Conservation (phyloP, 2,797 vertebrate species). For the Gallinago nigripennis region DNA sequence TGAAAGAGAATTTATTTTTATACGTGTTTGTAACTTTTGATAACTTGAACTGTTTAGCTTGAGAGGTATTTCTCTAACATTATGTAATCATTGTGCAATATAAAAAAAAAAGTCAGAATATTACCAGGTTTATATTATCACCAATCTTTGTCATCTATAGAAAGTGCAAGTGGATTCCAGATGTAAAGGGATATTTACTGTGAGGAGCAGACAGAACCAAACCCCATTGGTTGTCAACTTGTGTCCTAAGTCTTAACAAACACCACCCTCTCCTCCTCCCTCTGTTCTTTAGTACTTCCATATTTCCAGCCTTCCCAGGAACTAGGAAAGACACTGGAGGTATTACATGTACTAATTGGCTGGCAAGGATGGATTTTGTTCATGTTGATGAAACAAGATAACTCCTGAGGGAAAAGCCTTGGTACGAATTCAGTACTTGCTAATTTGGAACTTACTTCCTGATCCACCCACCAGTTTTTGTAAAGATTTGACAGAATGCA, state of each 20-base stretch:
- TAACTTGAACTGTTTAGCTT: not conserved
- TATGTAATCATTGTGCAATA: not conserved
- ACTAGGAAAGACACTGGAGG: not conserved
- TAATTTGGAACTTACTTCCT: not conserved
- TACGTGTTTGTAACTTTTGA: not conserved
- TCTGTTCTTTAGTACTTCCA: not conserved
- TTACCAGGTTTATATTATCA: not conserved
- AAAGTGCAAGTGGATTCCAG: not conserved
- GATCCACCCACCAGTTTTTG: not conserved
- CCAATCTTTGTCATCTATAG: not conserved
- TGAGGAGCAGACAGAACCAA: not conserved
- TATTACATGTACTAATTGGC: not conserved
- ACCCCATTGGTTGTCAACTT: not conserved
- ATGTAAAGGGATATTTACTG: not conserved
- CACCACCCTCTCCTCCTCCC: not conserved
- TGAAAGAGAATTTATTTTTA: not conserved
- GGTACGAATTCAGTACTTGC: not conserved
- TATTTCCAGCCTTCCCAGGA: not conserved
- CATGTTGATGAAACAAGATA: accelerated
- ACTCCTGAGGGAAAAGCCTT: not conserved
- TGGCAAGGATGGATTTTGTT: not conserved
- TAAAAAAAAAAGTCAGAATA: not conserved
- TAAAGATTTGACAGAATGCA: not conserved
- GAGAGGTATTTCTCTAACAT: not conserved
- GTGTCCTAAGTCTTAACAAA: not conserved